Base-by-base conservation (phyloP, 92 coral and sea anemone species). In the Zoanthus sociatus region DNA sequence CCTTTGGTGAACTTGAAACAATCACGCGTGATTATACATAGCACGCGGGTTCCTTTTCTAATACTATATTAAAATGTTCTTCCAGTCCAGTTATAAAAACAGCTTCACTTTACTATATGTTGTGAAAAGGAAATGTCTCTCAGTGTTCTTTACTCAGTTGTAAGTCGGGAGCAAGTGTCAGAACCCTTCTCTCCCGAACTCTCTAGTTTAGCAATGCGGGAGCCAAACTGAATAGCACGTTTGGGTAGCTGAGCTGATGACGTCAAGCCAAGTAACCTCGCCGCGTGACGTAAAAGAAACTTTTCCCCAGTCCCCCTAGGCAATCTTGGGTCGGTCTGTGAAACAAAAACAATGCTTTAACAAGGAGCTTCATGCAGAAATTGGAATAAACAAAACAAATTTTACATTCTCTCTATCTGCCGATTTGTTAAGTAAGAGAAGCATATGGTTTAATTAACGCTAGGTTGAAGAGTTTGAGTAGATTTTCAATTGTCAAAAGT, bases 191-290 rank as follows among this genome's bases (percentile, higher is more conserved):
- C 99, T 11, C 88, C 90, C 17, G 91, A 56, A 33, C 98, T 92
- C 83, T 97, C 99, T 64, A 97, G 91, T 87, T 97, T 97, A 17
- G 99, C 99, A 33, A 97, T 97, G 30, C 98, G 95, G 56, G 99
- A 97, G 20, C 99, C 99, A 90, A 97, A 97, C 90, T 97, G 99
- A 79, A 97, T 97, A 33, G 99, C 99, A 82, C 99, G 87, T 83
- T 97, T 97, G 64, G 99, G 99, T 79, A 97, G 83, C 79, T 86
- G 90, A 37, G 94, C 89, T 83, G 99, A 97, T 54, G 97, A 93
- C 87, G 94, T 95, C 87, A 97, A 89, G 14, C 99, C 99, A 55
- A 97, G 92, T 16, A 93, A 76, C 91, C 90, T 91, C 33, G 97
- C 99, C 86, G 93, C 95, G 61, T 91, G 96, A 18, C 99, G 99